Conservation (phyloP, 1,140 invertebrate genomes). For the Phymorhynchus buccinoides region DNA sequence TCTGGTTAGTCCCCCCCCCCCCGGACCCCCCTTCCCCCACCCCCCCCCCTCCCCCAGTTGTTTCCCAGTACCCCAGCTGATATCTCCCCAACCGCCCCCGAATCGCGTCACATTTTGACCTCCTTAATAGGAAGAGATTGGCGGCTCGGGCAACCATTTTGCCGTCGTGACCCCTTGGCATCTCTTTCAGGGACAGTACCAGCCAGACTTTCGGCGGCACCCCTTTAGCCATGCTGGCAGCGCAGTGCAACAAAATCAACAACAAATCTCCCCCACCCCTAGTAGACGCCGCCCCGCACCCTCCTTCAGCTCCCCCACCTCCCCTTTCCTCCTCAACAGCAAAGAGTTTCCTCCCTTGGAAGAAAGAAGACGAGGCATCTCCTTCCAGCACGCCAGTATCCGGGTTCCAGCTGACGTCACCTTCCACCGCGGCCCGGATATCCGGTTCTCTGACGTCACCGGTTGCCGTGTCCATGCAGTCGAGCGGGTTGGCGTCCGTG, state of each 20-base stretch:
- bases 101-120: too few species aligned
- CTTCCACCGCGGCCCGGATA: conserved; percentile 35
- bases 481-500: neutral
- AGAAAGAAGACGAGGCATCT: conserved; percentile 76
- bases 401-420: conserved; percentile 7
- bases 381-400: conserved; percentile 26
- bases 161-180: too few species aligned
- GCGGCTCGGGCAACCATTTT: too few species aligned
- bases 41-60: too few species aligned
- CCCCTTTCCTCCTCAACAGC: conserved; percentile 79
- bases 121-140: too few species aligned
- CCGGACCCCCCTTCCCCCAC: too few species aligned
- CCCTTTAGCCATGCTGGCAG: conserved; percentile 94
- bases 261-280: conserved; percentile 94
- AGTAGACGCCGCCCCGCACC: conserved; percentile 78
- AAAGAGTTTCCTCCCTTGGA: conserved; percentile 97
- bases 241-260: conserved; percentile 96
- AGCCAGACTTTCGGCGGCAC: conserved; percentile 77
- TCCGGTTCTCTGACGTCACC: conserved; percentile 50
- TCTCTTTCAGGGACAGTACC: neutral
- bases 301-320: conserved; percentile 76
- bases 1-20: too few species aligned
- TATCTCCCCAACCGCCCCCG: too few species aligned
- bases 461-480: conserved; percentile 1
- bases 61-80: too few species aligned